A percentile compares a stretch with the other conserved stretches of the same genome.
phyloP scores from a whole-genome alignment of 2,113 vertebrate species.

The Sminthopsis crassicaudata region DNA sequence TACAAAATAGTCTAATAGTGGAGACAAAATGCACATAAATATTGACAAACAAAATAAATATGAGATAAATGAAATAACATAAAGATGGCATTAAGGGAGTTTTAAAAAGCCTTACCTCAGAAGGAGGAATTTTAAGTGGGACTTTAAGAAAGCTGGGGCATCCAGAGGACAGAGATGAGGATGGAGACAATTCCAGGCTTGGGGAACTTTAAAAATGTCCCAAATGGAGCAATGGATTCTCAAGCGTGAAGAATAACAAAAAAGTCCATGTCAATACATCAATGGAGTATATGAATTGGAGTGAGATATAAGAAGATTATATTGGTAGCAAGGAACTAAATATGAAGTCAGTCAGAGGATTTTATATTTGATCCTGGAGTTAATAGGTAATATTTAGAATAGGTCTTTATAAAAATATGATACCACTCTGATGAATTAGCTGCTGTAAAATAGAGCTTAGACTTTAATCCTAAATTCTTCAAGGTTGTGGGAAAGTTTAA shows the following conservation, averaged over 20 bases:
- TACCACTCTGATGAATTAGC: neutral
- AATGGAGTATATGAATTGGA: neutral
- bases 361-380: neutral
- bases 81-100: neutral
- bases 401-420: slow-evolving; percentile 1
- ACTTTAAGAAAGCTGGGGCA: neutral
- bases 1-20: neutral
- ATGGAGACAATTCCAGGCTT: neutral
- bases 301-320: neutral
- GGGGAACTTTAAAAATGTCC: neutral
- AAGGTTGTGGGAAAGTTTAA: neutral
- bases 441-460: neutral
- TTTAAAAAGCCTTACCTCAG: too few species aligned
- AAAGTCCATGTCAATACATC: neutral
- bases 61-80: neutral
- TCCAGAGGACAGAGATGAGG: neutral
- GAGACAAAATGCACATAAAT: neutral
- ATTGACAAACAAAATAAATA: neutral
- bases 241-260: neutral
- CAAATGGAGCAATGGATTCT: neutral
- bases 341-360: neutral
- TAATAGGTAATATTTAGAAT: neutral
- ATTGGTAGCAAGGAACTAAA: neutral
- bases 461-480: neutral
- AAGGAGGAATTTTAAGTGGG: neutral